Conservation (phyloP, 2,888 invertebrate genomes). For the Heliconius cydno region DNA sequence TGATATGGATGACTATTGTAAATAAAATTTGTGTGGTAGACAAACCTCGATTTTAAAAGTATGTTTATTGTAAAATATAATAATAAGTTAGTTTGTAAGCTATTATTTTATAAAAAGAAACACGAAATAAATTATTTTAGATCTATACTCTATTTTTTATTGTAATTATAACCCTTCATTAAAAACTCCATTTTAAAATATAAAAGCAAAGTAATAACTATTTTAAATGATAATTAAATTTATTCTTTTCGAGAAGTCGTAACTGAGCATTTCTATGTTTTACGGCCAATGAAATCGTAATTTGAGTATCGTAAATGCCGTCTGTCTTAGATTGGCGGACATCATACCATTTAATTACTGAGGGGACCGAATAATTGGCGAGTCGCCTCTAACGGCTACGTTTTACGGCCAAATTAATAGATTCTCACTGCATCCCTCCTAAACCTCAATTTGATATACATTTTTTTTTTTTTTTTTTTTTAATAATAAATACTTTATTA, state of each 20-base stretch:
- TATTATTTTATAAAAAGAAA: slow-evolving; percentile 80
- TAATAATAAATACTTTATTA: too few relatives aligned
- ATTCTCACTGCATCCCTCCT: slow-evolving; percentile 68
- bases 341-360: slow-evolving; percentile 80
- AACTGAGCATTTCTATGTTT: slow-evolving; percentile 56
- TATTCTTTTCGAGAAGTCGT: slow-evolving; percentile 44
- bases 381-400: slow-evolving; percentile 73
- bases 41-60: slow-evolving; percentile 66
- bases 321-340: slow-evolving; percentile 78
- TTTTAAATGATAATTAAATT: slow-evolving; percentile 37
- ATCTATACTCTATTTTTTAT: slow-evolving; percentile 54
- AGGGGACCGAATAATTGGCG: slow-evolving; percentile 79
- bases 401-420: slow-evolving; percentile 80
- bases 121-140: slow-evolving; percentile 82
- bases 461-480: too few relatives aligned
- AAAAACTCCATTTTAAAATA: neutral
- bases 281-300: slow-evolving; percentile 76
- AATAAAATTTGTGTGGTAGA: slow-evolving; percentile 65
- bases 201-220: neutral
- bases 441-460: slow-evolving; percentile 62
- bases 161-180: neutral
- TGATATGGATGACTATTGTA: slow-evolving; percentile 54
- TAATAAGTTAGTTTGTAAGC: slow-evolving; percentile 65
- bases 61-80: slow-evolving; percentile 73
- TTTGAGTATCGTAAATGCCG: slow-evolving; percentile 77